phyloP scores from a whole-genome alignment of 2,888 invertebrate species.

The Gastracanthus pulcherrimus region DNA sequence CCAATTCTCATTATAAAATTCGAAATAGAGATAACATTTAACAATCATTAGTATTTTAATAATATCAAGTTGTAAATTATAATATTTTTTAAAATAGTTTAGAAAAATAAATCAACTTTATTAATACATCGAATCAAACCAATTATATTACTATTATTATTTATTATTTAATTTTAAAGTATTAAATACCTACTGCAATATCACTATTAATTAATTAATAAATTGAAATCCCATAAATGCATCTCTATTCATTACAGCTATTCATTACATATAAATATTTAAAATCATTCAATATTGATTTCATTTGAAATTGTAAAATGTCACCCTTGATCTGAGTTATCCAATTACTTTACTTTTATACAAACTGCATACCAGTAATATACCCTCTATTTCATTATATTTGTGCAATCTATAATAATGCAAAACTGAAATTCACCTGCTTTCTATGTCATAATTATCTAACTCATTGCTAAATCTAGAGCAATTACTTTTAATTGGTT shows the following conservation, averaged over 20 bases:
- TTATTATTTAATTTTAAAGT: not conserved
- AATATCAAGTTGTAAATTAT: too few species aligned
- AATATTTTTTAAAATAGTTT: not conserved
- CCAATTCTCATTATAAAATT: too few species aligned
- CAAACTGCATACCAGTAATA: not conserved
- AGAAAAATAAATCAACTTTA: not conserved
- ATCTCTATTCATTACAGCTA: not conserved
- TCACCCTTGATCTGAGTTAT: not conserved
- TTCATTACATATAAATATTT: conserved; percentile 3
- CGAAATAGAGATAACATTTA: too few species aligned
- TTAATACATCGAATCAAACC: not conserved
- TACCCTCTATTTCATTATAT: not conserved
- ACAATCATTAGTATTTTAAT: too few species aligned
- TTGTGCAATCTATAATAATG: conserved; percentile 12
- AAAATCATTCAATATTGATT: not conserved
- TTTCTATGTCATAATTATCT: conserved; percentile 36
- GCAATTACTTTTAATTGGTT: conserved; percentile 37
- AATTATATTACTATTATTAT: not conserved
- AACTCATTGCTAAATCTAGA: conserved; percentile 29
- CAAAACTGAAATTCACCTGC: conserved; percentile 28
- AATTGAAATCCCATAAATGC: not conserved
- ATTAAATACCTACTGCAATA: not conserved
- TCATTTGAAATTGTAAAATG: not conserved
- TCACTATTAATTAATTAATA: not conserved
- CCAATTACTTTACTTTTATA: not conserved